Base-by-base conservation (phyloP, 1,140 invertebrate species). In the Piezodorus guildinii region DNA sequence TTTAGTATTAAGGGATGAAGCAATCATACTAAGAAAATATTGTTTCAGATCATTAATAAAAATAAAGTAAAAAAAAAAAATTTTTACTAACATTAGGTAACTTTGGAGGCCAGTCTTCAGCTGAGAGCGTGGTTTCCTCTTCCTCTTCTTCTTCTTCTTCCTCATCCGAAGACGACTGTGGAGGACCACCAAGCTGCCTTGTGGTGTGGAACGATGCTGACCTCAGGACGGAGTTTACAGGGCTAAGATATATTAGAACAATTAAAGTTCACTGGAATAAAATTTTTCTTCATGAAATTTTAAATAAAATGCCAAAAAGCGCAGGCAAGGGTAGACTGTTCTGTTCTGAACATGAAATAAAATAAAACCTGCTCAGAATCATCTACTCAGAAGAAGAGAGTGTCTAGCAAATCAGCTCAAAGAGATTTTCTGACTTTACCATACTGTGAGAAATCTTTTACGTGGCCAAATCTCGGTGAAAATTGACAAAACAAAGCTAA, bases 141-240 rank as follows among this genome's bases (percentile, higher is more conserved):
- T 62, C 61, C 51, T 72, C 71, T 58, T 71, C 68, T 4, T 71
- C 67, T 30, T 69, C 69, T 30, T 64, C 66, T 30, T 64, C 66
- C 49, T 70, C 71, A 60, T 71, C 69, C 46, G 69, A 70, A 8
- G 66, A 67, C 10, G 68, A 66, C 23, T 49, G 60, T 9, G 34
- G 21, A 62, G 72, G 70, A 64, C 71, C 54, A 70, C 63, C 71
- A 67, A 62, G 44, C 70, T 74, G 74, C 54, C 76, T 72, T 19
- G 78, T 78, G 39, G 78, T 78, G 65, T 80, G 78, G 68, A 80
- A 80, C 60, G 79, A 80, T 16, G 79, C 79, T 9, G 79, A 80
- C 25, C 79, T 71, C 21, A 80, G 67, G 8, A 80, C 75, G 5
- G 76, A 77, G 49, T 51, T 54, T 8, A 65, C 52, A 60, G 54